Conservation (phyloP, 2,113 vertebrate genomes). For the Morone chrysops region DNA sequence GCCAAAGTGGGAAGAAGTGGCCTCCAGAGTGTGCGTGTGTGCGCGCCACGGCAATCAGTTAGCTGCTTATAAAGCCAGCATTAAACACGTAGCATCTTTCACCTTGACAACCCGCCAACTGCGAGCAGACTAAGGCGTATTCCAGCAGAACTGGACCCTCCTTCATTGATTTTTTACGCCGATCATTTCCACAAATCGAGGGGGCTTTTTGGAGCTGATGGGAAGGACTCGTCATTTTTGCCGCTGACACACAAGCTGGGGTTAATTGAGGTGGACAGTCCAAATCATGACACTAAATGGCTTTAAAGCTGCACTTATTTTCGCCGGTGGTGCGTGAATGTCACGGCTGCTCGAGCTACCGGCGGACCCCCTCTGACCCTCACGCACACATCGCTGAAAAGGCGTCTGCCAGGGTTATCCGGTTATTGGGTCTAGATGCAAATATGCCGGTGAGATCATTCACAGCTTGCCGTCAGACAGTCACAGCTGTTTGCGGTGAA, state of each 20-base stretch:
- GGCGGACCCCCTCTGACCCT: neutral
- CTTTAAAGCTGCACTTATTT: constrained; percentile 69
- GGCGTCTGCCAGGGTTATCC: constrained; percentile 50
- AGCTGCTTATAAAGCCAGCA: neutral
- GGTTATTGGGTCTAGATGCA: constrained; percentile 67
- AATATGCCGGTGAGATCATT: constrained; percentile 68
- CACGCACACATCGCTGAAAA: constrained; percentile 13
- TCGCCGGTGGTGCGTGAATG: constrained; percentile 66
- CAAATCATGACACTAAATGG: constrained; percentile 66
- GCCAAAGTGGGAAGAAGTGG: constrained; percentile 22
- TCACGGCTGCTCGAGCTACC: constrained; percentile 44
- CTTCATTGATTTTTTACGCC: constrained; percentile 39
- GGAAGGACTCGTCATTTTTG: constrained; percentile 30
- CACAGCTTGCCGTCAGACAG: constrained; percentile 61
- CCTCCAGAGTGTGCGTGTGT: neutral
- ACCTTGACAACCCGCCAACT: constrained; percentile 26
- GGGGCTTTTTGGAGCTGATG: constrained; percentile 10
- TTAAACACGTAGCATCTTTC: constrained; percentile 27
- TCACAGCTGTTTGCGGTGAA: constrained; percentile 52
- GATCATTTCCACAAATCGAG: constrained; percentile 37
- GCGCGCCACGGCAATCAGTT: neutral
- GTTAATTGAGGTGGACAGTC: constrained; percentile 70
- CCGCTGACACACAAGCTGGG: constrained; percentile 20
- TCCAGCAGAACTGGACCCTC: neutral
- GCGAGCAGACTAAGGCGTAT: neutral